These are phyloP conservation scores for Caenorhabditis afra DNA, from an alignment of 2,888 invertebrate genomes.

Conservation along the genomic window DNA sequence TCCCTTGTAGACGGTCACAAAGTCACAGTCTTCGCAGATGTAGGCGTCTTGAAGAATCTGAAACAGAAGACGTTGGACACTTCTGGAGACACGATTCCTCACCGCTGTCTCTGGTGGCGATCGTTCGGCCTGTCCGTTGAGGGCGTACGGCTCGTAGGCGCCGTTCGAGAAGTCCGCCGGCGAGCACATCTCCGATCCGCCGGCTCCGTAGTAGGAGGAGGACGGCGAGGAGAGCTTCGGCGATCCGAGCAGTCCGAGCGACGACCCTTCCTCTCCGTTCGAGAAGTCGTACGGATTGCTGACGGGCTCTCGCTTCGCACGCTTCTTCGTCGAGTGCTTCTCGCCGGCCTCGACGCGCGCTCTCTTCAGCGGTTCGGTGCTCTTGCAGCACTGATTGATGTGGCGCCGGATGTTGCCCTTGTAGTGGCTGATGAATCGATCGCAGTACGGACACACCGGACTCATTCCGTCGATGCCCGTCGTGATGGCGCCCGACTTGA, in stretches of 20 bases:
- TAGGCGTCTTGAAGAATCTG: conserved; percentile 72
- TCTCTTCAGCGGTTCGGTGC: conserved; percentile 52
- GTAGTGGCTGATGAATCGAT: conserved; percentile 77
- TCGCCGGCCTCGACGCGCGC: conserved; percentile 42
- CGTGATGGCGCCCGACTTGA: conserved; percentile 64
- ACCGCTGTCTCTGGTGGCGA: conserved; percentile 22
- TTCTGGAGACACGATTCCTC: neutral
- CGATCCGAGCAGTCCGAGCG: conserved; percentile 31
- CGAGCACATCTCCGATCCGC: conserved; percentile 47
- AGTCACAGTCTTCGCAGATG: conserved; percentile 76
- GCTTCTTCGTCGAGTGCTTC: conserved; percentile 35
- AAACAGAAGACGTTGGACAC: neutral
- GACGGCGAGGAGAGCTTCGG: conserved; percentile 48
- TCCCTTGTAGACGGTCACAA: conserved; percentile 78
- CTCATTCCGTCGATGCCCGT: conserved; percentile 73
- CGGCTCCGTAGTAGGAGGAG: conserved; percentile 39
- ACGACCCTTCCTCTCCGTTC: conserved; percentile 11
- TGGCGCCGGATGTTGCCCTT: conserved; percentile 76
- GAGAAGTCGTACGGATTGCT: conserved; percentile 5
- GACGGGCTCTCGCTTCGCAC: conserved; percentile 23
- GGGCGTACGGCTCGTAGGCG: conserved; percentile 15
- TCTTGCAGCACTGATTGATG: conserved; percentile 74
- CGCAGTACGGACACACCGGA: conserved; percentile 77
- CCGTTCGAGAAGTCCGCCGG: conserved; percentile 33
- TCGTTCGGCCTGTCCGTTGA: conserved; percentile 15